Base-by-base conservation (phyloP, 2,113 vertebrate species). In the Camelus bactrianus region DNA sequence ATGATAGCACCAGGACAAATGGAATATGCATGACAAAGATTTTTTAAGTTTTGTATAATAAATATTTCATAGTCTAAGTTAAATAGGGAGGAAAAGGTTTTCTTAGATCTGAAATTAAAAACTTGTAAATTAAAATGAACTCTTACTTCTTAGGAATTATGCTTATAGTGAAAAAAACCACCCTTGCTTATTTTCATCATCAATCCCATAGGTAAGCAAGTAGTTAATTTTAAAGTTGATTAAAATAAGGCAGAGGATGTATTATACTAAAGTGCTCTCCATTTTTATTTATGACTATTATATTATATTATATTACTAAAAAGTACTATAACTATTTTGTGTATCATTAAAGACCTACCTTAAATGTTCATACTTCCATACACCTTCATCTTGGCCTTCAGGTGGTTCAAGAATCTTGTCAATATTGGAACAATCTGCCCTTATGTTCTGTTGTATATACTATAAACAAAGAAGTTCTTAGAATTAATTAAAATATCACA, bases 361-460 rank as follows among this genome's bases (percentile, higher is more conserved):
- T 98, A 99, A 99, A 98, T 99, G 99, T 97, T 99, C 99, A n/a
- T 99, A 99, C 69, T 99, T 99, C 99, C 99, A 99, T 6, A 99
- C 99, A 0, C 99, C 99, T 98, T 99, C 99, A 97, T 99, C 99
- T 98, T 99, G 99, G 83, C 99, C 99, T 98, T 99, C 99, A 0
- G 99, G 99, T 96, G 99, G 99, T 95, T 99, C 99, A 97, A 99
- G 99, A 98, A 99, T 99, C 98, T 99, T 99, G 98, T 99, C 99
- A 88, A 99, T 99, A 98, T 99, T 99, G 95, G 99, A 99, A 97
- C 99, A 99, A 97, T 99, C 99, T 48, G 99, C 99, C 95, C 99
- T 99, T 96, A 99, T 99, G 94, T 99, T 99, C 98, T 99, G 99
- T 93, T 99, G 99, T 93, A 99, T 99, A 97, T 99, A 99, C 99